Evolutionary conservation across 2,888 invertebrate genomes (phyloP).

Genomic region (Agrotis exclamationis): DNA sequence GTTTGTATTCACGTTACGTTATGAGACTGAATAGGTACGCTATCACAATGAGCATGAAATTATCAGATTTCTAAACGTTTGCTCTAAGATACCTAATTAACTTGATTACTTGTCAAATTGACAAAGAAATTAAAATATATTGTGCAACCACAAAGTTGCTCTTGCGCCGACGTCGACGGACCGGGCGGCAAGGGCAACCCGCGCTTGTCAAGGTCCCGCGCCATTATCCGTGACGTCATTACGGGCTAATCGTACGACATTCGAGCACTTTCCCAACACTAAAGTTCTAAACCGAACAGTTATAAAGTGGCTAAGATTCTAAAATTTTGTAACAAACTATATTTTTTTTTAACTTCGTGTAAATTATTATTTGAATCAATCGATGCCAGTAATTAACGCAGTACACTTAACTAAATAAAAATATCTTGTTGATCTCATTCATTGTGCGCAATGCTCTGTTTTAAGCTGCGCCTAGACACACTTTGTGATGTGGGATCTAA

Average conservation of each 20-base stretch:
- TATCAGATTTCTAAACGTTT: too few species aligned
- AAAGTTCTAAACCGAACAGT: too few species aligned
- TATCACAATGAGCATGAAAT: too few species aligned
- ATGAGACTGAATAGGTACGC: too few species aligned
- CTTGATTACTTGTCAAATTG: too few species aligned
- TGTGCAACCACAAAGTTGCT: not conserved
- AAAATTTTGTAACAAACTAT: not conserved
- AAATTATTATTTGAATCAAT: not conserved
- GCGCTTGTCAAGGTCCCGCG: not conserved
- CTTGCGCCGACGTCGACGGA: not conserved
- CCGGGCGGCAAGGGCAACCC: not conserved
- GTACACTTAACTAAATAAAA: not conserved
- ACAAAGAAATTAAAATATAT: not conserved
- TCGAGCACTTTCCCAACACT: not conserved
- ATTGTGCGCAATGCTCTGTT: not conserved
- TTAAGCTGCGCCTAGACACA: too few species aligned
- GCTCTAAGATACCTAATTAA: too few species aligned
- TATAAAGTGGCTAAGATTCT: too few species aligned
- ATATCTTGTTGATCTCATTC: not conserved
- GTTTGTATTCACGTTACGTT: too few species aligned
- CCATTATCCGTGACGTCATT: constrained; percentile 1
- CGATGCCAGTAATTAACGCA: not conserved
- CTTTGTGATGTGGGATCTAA: too few species aligned
- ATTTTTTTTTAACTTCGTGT: not conserved
- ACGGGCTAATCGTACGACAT: not conserved